Evolutionary conservation across 2,113 vertebrate species (phyloP).

Genomic region (mouse (Mus musculus)): GRCm39 chr8:115959001-115959500

Average conservation of each 20-base stretch:
- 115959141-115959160: not conserved
- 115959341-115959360: fast-evolving
- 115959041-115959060: not conserved
- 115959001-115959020: not conserved
- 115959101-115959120: fast-evolving
- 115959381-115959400: not conserved
- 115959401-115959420: fast-evolving
- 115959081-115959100: not conserved
- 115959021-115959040: not conserved
- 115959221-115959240: not conserved
- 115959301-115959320: too few species aligned
- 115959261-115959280: not conserved
- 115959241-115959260: not conserved
- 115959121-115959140: not conserved
- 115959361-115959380: not conserved
- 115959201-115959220: not conserved
- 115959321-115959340: fast-evolving
- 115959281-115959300: not conserved
- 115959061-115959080: slow-evolving; percentile 4
- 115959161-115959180: not conserved
- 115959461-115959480: slow-evolving; percentile 71
- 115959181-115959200: not conserved
- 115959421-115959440: not conserved
- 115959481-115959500: slow-evolving; percentile 12
- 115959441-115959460: slow-evolving; percentile 66